A percentile compares a stretch with the other conserved stretches of the same genome.
These are phyloP conservation scores for Leucopsar rothschildi DNA, from an alignment of 2,113 vertebrate species.

Conservation along the genomic window DNA sequence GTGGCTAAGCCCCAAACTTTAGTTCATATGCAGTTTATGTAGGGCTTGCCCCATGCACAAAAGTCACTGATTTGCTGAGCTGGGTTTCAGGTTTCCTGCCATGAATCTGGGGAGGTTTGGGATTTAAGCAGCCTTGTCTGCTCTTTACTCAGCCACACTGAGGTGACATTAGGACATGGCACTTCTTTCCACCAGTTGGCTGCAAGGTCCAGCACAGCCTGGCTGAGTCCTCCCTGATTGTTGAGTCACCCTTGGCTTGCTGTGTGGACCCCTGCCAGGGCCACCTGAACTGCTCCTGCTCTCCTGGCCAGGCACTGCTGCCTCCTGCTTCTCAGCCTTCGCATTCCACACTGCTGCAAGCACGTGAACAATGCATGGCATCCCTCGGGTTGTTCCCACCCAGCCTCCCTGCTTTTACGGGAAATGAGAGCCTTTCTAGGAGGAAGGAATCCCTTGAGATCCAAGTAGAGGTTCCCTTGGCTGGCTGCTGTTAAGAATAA, in stretches of 20 bases:
- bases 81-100: neutral
- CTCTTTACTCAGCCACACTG: neutral
- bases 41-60: neutral
- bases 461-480: neutral
- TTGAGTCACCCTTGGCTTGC: neutral
- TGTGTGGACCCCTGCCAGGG: neutral
- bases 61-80: neutral
- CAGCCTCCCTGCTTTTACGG: neutral
- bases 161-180: neutral
- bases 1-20: neutral
- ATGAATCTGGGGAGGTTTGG: neutral
- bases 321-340: constrained; percentile 4
- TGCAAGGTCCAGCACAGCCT: neutral
- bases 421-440: neutral
- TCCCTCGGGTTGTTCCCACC: neutral
- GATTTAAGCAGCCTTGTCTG: neutral
- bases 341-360: constrained; percentile 24
- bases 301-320: neutral
- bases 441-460: constrained; percentile 37
- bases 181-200: neutral
- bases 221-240: neutral
- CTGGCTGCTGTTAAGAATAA: neutral
- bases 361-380: constrained; percentile 29
- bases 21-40: neutral
- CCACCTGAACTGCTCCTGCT: neutral